A percentile compares a stretch with the other conserved stretches of the same genome.
These are phyloP conservation scores for Macropus fuliginosus DNA, from an alignment of 2,797 vertebrate genomes.

Conservation along the genomic window DNA sequence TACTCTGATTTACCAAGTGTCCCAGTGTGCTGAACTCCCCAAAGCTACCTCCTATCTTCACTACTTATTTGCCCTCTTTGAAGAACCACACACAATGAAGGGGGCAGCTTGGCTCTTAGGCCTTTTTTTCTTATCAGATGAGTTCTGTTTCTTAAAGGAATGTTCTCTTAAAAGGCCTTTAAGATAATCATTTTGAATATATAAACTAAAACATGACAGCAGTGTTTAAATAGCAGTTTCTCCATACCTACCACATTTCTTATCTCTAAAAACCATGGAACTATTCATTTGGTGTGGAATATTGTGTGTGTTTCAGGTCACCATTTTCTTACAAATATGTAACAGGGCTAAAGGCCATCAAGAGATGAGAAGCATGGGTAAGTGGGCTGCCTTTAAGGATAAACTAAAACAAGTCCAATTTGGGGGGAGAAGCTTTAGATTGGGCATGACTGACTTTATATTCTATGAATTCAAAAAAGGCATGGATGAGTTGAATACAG, in stretches of 20 bases:
- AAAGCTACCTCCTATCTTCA: background rate
- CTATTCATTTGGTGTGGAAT: background rate
- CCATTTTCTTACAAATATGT: background rate
- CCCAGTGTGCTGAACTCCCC: background rate
- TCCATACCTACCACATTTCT: background rate
- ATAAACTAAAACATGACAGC: background rate
- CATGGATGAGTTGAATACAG: conserved; percentile 40
- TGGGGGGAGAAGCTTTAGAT: background rate
- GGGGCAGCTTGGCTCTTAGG: background rate
- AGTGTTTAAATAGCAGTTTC: background rate
- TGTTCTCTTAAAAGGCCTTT: background rate
- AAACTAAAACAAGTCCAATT: background rate
- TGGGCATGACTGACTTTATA: conserved; percentile 40
- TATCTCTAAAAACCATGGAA: background rate
- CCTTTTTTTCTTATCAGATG: background rate
- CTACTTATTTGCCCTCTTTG: background rate
- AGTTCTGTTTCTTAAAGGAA: background rate
- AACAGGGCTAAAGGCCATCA: background rate
- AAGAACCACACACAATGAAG: background rate
- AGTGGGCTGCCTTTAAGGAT: background rate
- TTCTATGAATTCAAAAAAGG: conserved; percentile 35
- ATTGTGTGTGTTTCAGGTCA: background rate
- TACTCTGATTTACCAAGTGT: background rate
- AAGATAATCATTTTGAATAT: conserved; percentile 2
- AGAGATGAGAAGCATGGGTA: background rate